A percentile compares a stretch with the other conserved stretches of the same genome.
Conservation (phyloP, 2,113 vertebrate species). For the Platycercus adscitus region DNA sequence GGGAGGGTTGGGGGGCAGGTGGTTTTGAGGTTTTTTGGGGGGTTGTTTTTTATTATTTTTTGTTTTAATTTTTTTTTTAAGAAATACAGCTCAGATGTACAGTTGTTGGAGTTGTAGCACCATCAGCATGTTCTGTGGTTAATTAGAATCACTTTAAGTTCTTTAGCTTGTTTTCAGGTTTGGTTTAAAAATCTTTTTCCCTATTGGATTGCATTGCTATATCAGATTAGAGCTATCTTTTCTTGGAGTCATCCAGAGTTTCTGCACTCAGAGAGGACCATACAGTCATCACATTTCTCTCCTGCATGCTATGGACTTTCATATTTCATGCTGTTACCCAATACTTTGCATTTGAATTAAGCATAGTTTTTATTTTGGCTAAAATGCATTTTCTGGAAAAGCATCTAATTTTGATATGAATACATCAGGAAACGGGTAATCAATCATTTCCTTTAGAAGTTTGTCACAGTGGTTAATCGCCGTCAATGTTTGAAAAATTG, state of each 20-base stretch:
- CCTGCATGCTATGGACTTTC: neutral
- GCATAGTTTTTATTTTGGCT: slow-evolving; percentile 56
- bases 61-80: neutral
- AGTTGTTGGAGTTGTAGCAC: neutral
- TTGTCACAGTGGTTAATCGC: slow-evolving; percentile 62
- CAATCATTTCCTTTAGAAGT: slow-evolving; percentile 64
- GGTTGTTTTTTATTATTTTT: neutral
- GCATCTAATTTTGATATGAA: slow-evolving; percentile 64
- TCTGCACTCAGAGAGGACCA: neutral
- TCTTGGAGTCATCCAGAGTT: neutral
- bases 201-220: neutral
- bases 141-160: neutral
- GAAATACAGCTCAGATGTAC: neutral
- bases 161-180: neutral
- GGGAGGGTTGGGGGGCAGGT: no score
- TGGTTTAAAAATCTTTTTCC: neutral
- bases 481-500: slow-evolving; percentile 58
- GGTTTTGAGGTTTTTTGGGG: no score
- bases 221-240: neutral
- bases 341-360: slow-evolving; percentile 58
- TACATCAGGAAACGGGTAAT: slow-evolving; percentile 61
- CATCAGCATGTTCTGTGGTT: neutral
- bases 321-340: slow-evolving; percentile 28
- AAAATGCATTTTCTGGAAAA: slow-evolving; percentile 52
- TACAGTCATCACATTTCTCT: neutral